A percentile compares a stretch with the other conserved stretches of the same genome.
Evolutionary conservation across 1,140 invertebrate species (phyloP).

Genomic region (Drosophila sp.): DNA sequence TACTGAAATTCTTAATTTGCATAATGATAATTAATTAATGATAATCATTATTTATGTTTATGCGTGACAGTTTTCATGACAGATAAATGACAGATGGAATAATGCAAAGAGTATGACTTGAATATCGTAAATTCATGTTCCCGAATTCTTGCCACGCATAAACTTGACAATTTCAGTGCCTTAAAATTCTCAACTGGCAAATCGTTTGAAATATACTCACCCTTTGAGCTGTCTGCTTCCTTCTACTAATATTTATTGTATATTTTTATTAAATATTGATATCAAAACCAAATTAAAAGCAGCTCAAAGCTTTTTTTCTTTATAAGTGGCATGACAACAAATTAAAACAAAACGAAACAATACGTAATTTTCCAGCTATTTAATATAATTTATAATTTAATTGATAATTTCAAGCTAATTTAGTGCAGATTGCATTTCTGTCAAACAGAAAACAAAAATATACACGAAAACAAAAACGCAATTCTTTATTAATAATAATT

Average conservation of each 20-base stretch:
- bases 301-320: constrained; percentile 65
- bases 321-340: constrained; percentile 40
- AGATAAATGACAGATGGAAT: neutral
- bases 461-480: constrained; percentile 28
- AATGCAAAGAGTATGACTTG: neutral
- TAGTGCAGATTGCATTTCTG: constrained; percentile 65
- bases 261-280: constrained; percentile 49
- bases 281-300: constrained; percentile 59
- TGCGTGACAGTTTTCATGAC: too few relatives aligned
- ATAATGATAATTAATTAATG: constrained; percentile 2
- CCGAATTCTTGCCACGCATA: neutral
- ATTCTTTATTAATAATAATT: constrained; percentile 18
- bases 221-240: constrained; percentile 65
- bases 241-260: constrained; percentile 81
- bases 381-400: constrained; percentile 44
- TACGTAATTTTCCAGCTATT: constrained; percentile 35
- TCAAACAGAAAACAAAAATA: constrained; percentile 70
- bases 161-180: too few relatives aligned
- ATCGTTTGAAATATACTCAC: constrained; percentile 33
- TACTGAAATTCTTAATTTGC: neutral
- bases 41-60: neutral
- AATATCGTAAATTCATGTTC: neutral
- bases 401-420: constrained; percentile 51
- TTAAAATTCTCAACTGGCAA: constrained; percentile 4
- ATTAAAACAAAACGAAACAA: constrained; percentile 12